Percentiles rank a stretch among this genome's conserved stretches.
Evolutionary conservation across 2,888 invertebrate species (phyloP).

Genomic region (Papilio protenor): DNA sequence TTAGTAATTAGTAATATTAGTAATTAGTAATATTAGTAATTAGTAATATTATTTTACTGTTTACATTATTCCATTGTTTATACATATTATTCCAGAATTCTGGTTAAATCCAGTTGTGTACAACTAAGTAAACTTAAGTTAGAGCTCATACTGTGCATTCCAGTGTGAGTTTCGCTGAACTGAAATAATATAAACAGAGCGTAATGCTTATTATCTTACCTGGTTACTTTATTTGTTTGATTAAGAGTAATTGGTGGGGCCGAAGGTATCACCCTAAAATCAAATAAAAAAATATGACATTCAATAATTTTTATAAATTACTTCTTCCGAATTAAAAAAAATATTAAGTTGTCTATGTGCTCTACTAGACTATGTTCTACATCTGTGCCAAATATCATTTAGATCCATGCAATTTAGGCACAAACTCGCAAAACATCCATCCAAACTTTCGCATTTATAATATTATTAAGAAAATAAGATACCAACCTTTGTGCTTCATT

Average conservation of each 20-base stretch:
- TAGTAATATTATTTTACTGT: too few species aligned
- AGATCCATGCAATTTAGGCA: too few species aligned
- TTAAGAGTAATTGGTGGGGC: conserved; percentile 15
- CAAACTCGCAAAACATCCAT: not conserved
- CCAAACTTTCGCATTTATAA: too few species aligned
- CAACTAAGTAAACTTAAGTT: not conserved
- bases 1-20: too few species aligned
- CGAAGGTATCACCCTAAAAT: conserved; percentile 23
- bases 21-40: too few species aligned
- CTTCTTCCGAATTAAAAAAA: too few species aligned
- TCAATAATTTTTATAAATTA: not conserved
- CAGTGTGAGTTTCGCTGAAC: not conserved
- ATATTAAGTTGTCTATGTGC: too few species aligned
- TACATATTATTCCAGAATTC: not conserved
- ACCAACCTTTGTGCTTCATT: not conserved
- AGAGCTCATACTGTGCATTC: not conserved
- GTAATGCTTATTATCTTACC: not conserved
- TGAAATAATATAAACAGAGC: not conserved
- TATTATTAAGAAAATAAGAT: not conserved
- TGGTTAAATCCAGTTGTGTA: not conserved
- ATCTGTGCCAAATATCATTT: too few species aligned
- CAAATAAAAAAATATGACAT: not conserved
- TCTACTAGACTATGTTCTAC: too few species aligned
- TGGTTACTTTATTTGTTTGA: not conserved
- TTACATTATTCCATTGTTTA: too few species aligned